Base-by-base conservation (phyloP, 2,797 vertebrate genomes). In the Eospalax fontanierii region DNA sequence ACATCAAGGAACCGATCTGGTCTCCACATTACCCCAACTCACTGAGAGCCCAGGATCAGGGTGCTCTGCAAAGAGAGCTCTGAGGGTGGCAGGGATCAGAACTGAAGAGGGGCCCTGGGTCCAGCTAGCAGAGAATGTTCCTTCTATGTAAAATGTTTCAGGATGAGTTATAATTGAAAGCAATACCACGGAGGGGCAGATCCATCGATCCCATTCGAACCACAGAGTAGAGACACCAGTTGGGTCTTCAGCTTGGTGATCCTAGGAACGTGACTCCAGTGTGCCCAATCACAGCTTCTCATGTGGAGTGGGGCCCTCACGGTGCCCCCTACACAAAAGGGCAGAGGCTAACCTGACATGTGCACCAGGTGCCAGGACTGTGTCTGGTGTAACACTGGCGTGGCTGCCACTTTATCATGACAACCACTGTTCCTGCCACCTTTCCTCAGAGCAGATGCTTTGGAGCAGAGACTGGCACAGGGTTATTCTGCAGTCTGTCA, bases 181-280 rank as follows among this genome's bases (percentile, higher is more conserved):
- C 14, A 0, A 19, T n/a, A 6, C 43, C 40, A 22, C 9, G 19
- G 26, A 38, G 2, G 16, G 24, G 2, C n/a, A 7, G 0, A 5
- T 30, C 33, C 30, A 12, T 10, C 28, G 10, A 6, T 66, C 2
- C 21, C 24, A 18, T 22, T n/a, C 11, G 9, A 71, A 78, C 15
- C 26, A 22, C 30, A 38, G 18, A 2, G 12, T 3, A 50, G 6
- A 26, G 26, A 50, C 6, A n/a, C 28, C 35, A 6, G 21, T 66
- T 19, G 18, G 33, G 3, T 50, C 28, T 82, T 40, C 30, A 18
- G 86, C 28, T 54, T 28, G 16, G 24, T 22, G 35, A 30, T 15
- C 46, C 38, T 7, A 22, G 28, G 19, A n/a, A 65, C 26, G 40
- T 5, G 4, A 28, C 15, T 59, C 14, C 33, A 4, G 21, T 22